Base-by-base conservation (phyloP, 2,888 invertebrate species). In the Orthonevra nobilis region DNA sequence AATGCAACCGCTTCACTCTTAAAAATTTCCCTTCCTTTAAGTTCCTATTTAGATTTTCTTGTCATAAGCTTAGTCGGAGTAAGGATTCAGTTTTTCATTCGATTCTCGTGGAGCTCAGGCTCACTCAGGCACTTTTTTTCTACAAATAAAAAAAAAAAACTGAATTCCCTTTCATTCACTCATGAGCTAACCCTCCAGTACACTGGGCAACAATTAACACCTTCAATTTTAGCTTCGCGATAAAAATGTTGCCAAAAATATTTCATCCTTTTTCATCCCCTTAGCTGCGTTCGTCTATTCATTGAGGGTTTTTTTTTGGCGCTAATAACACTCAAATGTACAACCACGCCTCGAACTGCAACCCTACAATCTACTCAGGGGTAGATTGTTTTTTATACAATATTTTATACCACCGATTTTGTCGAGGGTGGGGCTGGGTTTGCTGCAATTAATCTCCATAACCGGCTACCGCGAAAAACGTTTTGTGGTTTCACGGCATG, bases 401-500 rank as follows among this genome's bases (percentile, higher is more conserved):
- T 58, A 10, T 26, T 15, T 32, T 20, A 34, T 23, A 28, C 17
- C 3, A n/a, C n/a, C n/a, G n/a, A n/a, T n/a, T n/a, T n/a, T n/a
- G n/a, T n/a, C n/a, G n/a, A n/a, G 52, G 10, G 7, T 14, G 50
- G 63, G 70, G 19, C n/a, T n/a, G n/a, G n/a, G n/a, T n/a, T n/a
- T n/a, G 70, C 38, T 38, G 73, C 79, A 79, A 79, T 79, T 79
- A 79, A 79, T 79, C 79, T 79, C 79, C 79, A 79, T 79, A 79
- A 79, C 73, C 56, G 79, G 79, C 60, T 63, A 73, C 79, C 79
- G 68, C 79, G 73, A 79, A 79, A 79, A 79, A 79, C 79, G 66
- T 79, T 79, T 79, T 79, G 79, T 73, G 79, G 79, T 79, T 79
- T 79, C 79, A 79, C 79, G 66, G 73, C 79, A 79, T 79, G 73